Conservation (phyloP, 2,888 invertebrate genomes). For the Leptinotarsa haldemani region DNA sequence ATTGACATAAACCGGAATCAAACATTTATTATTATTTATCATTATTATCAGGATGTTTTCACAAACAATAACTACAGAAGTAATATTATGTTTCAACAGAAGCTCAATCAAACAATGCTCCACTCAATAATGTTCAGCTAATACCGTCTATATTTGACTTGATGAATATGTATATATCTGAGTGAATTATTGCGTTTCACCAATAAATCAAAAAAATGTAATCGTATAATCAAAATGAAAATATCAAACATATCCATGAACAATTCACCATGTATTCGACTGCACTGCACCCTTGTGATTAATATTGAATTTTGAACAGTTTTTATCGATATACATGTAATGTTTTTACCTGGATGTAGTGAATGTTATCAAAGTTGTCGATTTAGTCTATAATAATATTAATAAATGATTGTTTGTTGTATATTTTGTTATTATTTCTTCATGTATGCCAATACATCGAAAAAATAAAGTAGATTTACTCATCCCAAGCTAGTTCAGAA, state of each 20-base stretch:
- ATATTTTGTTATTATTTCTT: conserved; percentile 31
- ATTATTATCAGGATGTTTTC: too few relatives aligned
- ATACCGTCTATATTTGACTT: too few relatives aligned
- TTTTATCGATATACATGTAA: conserved; percentile 51
- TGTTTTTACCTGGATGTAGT: conserved; percentile 59
- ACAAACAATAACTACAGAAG: too few relatives aligned
- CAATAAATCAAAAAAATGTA: conserved; percentile 18
- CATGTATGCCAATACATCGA: too few relatives aligned
- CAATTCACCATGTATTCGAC: conserved; percentile 29
- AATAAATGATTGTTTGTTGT: conserved; percentile 60
- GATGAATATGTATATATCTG: too few relatives aligned
- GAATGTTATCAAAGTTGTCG: conserved; percentile 54
- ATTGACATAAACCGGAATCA: too few relatives aligned
- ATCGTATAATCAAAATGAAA: conserved; percentile 38
- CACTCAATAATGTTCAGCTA: too few relatives aligned
- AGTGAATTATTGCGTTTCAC: background rate
- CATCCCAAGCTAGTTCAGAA: too few relatives aligned
- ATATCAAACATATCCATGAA: conserved; percentile 42
- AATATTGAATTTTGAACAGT: conserved; percentile 37
- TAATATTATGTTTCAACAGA: too few relatives aligned
- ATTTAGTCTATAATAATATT: conserved; percentile 54
- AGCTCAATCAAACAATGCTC: too few relatives aligned
- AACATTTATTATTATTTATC: too few relatives aligned
- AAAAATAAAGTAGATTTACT: too few relatives aligned
- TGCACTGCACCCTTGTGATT: conserved; percentile 35